phyloP scores from a whole-genome alignment of 2,888 invertebrate genomes.

The Blera fallax region DNA sequence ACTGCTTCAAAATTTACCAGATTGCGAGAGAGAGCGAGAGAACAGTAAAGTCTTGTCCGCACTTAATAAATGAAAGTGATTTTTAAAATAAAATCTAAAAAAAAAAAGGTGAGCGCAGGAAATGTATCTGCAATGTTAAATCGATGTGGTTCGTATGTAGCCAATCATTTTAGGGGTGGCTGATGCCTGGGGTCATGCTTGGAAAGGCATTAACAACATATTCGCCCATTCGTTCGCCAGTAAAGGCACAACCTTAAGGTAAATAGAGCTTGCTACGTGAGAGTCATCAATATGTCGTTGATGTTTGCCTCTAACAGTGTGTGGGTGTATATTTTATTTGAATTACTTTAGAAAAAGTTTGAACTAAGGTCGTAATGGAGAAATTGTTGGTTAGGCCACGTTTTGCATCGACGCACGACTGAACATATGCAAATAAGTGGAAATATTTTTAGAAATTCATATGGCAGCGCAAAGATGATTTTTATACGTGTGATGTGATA shows the following conservation, averaged over 20 bases:
- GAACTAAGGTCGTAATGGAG: not conserved
- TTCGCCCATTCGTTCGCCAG: not conserved
- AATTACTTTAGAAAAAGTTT: not conserved
- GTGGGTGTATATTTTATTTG: not conserved
- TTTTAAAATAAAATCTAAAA: not conserved
- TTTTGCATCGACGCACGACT: slow-evolving; percentile 2
- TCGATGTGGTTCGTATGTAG: slow-evolving; percentile 26
- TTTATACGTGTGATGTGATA: slow-evolving; percentile 7
- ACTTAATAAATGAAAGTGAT: slow-evolving; percentile 41
- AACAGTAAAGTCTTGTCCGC: slow-evolving; percentile 4
- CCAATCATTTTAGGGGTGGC: slow-evolving; percentile 11
- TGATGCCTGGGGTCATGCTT: slow-evolving; percentile 22
- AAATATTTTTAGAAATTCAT: not conserved
- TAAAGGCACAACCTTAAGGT: not conserved
- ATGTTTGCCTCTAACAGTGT: not conserved
- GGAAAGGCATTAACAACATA: not conserved
- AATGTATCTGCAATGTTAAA: slow-evolving; percentile 16
- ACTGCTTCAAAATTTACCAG: not conserved
- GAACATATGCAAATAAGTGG: slow-evolving; percentile 1
- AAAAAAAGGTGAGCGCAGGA: not conserved
- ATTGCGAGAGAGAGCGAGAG: not conserved
- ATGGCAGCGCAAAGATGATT: not conserved
- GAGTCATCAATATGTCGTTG: slow-evolving; percentile 29
- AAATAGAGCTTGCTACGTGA: slow-evolving; percentile 12
- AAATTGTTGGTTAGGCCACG: not conserved